Percentiles rank a stretch among this genome's conserved stretches.
Evolutionary conservation across 2,888 invertebrate genomes (phyloP).

Genomic region (Ctena decussata): DNA sequence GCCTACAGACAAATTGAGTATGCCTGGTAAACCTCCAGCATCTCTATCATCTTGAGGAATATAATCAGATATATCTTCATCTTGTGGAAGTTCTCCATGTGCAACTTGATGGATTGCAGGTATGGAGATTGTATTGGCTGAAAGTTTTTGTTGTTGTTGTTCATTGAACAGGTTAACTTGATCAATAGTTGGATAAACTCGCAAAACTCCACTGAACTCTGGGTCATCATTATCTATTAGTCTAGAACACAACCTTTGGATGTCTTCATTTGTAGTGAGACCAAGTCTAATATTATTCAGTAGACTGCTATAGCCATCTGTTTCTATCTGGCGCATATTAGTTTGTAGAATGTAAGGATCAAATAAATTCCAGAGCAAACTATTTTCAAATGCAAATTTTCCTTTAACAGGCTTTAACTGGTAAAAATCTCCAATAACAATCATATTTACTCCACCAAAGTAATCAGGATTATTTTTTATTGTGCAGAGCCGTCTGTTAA

Average conservation of each 20-base stretch:
- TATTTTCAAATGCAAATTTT: slow-evolving; percentile 38
- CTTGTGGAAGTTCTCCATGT: neutral
- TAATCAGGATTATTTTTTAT: slow-evolving; percentile 34
- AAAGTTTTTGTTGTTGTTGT: neutral
- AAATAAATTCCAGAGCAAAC: slow-evolving; percentile 48
- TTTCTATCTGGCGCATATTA: slow-evolving; percentile 35
- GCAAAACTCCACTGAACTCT: slow-evolving; percentile 14
- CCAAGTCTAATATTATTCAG: slow-evolving; percentile 32
- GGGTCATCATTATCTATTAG: slow-evolving; percentile 16
- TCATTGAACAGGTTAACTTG: slow-evolving; percentile 27
- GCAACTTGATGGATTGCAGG: slow-evolving; percentile 16
- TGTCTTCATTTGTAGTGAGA: neutral
- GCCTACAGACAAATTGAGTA: slow-evolving; percentile 34
- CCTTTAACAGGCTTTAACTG: slow-evolving; percentile 46
- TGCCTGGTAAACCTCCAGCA: slow-evolving; percentile 43
- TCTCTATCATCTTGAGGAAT: slow-evolving; percentile 55
- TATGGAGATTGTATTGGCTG: neutral
- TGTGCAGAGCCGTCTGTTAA: slow-evolving; percentile 43
- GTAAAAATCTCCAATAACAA: slow-evolving; percentile 54
- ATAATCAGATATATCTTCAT: neutral
- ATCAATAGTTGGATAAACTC: slow-evolving; percentile 28
- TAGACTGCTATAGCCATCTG: neutral
- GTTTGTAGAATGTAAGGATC: slow-evolving; percentile 27
- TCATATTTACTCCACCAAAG: slow-evolving; percentile 51
- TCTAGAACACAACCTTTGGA: neutral